These are phyloP conservation scores for Sphenopsis melanotis DNA, from an alignment of 2,797 vertebrate species.

Conservation along the genomic window DNA sequence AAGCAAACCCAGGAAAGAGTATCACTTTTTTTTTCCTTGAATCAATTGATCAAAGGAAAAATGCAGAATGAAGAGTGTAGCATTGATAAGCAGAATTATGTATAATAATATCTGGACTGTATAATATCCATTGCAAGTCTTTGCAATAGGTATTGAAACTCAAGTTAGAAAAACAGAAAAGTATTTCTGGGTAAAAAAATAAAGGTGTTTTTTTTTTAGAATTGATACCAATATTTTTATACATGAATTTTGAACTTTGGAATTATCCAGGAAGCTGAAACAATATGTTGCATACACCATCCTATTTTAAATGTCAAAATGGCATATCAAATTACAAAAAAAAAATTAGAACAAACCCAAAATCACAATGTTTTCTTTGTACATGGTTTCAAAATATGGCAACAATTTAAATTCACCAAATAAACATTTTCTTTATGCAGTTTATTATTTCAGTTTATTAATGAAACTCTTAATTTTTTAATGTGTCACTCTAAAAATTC, in stretches of 20 bases:
- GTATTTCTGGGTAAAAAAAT: background rate
- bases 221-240: background rate
- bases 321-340: background rate
- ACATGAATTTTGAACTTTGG: background rate
- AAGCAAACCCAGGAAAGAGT: background rate
- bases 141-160: background rate
- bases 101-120: background rate
- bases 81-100: background rate
- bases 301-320: background rate
- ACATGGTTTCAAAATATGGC: background rate
- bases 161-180: background rate
- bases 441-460: background rate
- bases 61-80: background rate
- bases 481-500: background rate
- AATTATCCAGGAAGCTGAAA: background rate
- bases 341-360: background rate
- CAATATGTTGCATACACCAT: background rate
- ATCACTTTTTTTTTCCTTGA: background rate
- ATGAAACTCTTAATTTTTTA: too few species aligned
- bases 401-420: background rate
- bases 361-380: background rate
- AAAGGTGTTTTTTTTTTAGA: background rate
- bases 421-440: background rate
- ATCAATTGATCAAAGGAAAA: background rate
- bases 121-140: background rate